Evolutionary conservation across 1,140 invertebrate genomes (phyloP).

Genomic region (Nephila pilipes): DNA sequence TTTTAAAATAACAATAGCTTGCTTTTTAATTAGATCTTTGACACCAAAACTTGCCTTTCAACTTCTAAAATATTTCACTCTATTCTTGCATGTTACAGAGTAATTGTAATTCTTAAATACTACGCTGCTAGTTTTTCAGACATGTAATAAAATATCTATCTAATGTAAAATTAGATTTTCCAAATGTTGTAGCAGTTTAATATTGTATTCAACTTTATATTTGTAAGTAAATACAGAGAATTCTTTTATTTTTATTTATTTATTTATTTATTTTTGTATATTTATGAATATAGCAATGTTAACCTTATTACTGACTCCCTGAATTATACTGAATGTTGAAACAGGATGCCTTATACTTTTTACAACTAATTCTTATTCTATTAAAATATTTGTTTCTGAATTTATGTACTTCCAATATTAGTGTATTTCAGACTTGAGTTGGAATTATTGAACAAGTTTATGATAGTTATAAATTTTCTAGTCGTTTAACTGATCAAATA

Average conservation of each 20-base stretch:
- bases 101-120: slow-evolving; percentile 52
- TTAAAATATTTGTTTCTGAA: slow-evolving; percentile 26
- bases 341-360: slow-evolving; percentile 68
- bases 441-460: slow-evolving; percentile 1
- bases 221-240: not conserved
- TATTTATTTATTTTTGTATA: not conserved
- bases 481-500: not conserved
- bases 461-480: not conserved
- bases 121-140: slow-evolving; percentile 41
- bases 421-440: not conserved
- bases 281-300: not conserved
- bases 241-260: not conserved
- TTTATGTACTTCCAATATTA: slow-evolving; percentile 4
- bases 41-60: slow-evolving; percentile 61
- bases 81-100: slow-evolving; percentile 30
- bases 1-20: slow-evolving; percentile 41
- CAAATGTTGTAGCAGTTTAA: slow-evolving; percentile 32
- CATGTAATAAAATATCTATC: slow-evolving; percentile 5
- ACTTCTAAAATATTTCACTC: slow-evolving; percentile 61
- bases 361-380: not conserved
- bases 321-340: not conserved
- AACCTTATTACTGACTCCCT: not conserved
- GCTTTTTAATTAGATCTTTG: slow-evolving; percentile 48
- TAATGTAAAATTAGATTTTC: slow-evolving; percentile 45
- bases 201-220: slow-evolving; percentile 38